Base-by-base conservation (phyloP, 37 sponge, comb jelly and placozoan genomes). In the Ephydatia muelleri region DNA sequence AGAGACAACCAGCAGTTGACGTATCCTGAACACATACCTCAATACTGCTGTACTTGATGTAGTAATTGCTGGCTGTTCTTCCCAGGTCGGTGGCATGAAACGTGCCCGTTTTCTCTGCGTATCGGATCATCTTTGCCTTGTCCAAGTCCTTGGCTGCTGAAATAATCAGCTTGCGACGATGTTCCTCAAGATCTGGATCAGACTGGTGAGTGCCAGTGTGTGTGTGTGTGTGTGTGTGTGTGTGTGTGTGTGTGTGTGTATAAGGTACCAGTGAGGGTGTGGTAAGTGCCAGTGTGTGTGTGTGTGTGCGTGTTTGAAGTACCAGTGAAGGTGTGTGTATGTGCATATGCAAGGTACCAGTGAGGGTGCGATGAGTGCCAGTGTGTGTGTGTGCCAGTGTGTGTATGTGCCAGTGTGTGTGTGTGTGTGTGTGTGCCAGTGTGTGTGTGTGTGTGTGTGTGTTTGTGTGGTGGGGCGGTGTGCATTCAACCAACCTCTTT, bases 81-180 rank as follows among this genome's bases (percentile, higher is more conserved):
- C 99, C 99, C 39, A 98, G 67, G 76, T 98, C 99, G 8, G 97
- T 96, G 26, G 97, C 67, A 57, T 87, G 78, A 33, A 98, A 85
- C 16, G 49, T 65, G 12, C 85, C 88, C 19, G 92, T 98, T 66
- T 73, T 71, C 76, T 91, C 91, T 26, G 84, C 85, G 68, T 70
- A 96, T 19, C 99, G 88, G 30, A 98, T 88, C 99, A 98, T 98
- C 38, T 81, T 77, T 28, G 90, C 94, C 73, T 96, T 90, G 81
- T 96, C 94, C 70, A 98, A 87, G 0, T 75, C 48, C 14, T 34
- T 88, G 6, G 99, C 99, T 14, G 92, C 81, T 6, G 82, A 38
- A 19, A 49, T 67, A 5, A 98, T 83, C 80, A 98, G 74, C 32
- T 84, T 84, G 2, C 69, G 75, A 37, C 87, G 81, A 65, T 96